Evolutionary conservation across 2,797 vertebrate species (phyloP).

Genomic region (Sebastes aleutianus): DNA sequence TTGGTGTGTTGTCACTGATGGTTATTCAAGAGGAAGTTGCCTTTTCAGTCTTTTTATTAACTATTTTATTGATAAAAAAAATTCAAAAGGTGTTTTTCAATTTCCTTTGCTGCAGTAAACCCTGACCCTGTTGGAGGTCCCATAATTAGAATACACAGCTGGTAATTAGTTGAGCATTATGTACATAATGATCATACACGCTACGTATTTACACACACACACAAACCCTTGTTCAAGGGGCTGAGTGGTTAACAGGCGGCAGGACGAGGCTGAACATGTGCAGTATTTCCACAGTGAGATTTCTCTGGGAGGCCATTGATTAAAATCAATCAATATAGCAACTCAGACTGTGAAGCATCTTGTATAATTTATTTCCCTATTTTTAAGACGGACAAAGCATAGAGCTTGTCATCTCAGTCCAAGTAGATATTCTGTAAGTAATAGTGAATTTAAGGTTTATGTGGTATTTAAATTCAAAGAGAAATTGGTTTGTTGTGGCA

Average conservation of each 20-base stretch:
- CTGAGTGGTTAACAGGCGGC: background rate
- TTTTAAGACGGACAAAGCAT: background rate
- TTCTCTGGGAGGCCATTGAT: background rate
- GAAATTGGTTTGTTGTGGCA: background rate
- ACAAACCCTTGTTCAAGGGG: background rate
- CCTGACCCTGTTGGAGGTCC: background rate
- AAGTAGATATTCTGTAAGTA: background rate
- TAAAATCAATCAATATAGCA: background rate
- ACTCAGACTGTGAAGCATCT: background rate
- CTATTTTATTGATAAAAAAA: background rate
- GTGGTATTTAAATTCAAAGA: background rate
- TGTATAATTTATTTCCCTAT: background rate
- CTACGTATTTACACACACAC: background rate
- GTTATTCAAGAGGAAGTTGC: background rate
- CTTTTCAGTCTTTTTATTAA: background rate
- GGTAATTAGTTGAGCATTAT: slow-evolving; percentile 4
- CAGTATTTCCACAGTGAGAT: background rate
- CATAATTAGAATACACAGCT: background rate
- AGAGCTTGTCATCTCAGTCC: background rate
- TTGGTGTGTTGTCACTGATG: background rate
- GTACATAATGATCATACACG: background rate
- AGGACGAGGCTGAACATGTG: background rate
- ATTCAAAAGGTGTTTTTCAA: background rate
- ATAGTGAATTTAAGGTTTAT: background rate
- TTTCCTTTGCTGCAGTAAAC: background rate